Conservation (phyloP, 2,888 invertebrate species). For the Gortyna flavago region DNA sequence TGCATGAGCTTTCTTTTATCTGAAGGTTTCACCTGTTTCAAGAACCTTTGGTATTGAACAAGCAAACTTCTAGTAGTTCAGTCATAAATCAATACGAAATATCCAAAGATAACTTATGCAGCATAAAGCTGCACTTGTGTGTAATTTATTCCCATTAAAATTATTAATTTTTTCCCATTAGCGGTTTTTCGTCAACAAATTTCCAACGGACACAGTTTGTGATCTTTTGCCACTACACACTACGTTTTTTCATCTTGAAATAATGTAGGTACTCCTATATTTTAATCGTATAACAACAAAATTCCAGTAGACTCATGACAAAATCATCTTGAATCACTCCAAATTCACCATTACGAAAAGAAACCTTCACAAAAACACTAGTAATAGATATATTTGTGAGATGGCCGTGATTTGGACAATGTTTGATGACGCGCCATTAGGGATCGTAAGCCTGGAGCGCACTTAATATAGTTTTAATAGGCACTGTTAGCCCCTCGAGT, state of each 20-base stretch:
- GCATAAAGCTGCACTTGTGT: no score
- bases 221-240: no score
- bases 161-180: no score
- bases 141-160: no score
- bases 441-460: slow-evolving; percentile 71
- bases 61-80: no score
- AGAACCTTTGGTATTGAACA: not conserved
- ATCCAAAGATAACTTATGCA: not conserved
- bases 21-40: no score
- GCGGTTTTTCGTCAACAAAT: not conserved
- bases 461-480: slow-evolving; percentile 81
- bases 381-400: slow-evolving; percentile 52
- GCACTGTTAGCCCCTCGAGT: slow-evolving; percentile 59
- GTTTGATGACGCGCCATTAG: slow-evolving; percentile 77
- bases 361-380: slow-evolving; percentile 40
- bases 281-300: not conserved
- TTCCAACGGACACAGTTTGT: no score
- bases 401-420: slow-evolving; percentile 70
- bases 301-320: not conserved
- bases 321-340: not conserved
- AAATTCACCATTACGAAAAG: slow-evolving; percentile 2
- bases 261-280: not conserved
- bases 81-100: not conserved
- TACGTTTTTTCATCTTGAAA: no score
- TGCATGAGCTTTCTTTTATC: no score